Evolutionary conservation across 2,888 invertebrate genomes (phyloP), one percentile per base, ranked within the genome.

Genomic region (Drosophila kanekoi): DNA sequence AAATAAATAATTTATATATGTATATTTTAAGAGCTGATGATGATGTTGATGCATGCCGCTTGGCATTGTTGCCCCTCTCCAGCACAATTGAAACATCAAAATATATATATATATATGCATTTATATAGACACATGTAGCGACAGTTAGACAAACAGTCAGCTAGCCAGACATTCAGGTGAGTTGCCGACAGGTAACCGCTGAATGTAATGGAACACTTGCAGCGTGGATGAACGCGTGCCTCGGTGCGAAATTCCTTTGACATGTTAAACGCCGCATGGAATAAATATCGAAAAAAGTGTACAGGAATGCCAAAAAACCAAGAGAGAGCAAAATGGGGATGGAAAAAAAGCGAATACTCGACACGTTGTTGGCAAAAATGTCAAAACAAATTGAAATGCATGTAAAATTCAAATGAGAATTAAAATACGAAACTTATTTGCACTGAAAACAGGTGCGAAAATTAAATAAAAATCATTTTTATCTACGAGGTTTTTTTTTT

Each of bases 361-460:
- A 76, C 59, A 58, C 58, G 61, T 40, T 54, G 18, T 16, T 20
- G 41, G 53, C n/a, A 73, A 63, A 63, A 69, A 61, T 63, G 58
- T n/a, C 33, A 53, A 62, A 72, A 72, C 72, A 85, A 87, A 77
- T 82, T 79, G 73, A 84, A 87, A 83, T 87, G 70, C 87, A 76
- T 81, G 76, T 73, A 56, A 61, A 77, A 81, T 81, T 73, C 63
- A 81, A 83, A 85, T 85, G 82, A 54, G 60, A 69, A 64, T 67
- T 81, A 65, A 76, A 81, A 79, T 72, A 53, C 69, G 52, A 70
- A 72, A 81, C 60, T 65, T 81, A 77, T 83, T 79, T 74, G 66
- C 65, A 49, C 65, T 57, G 57, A 71, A 82, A 82, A 76, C 76
- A 75, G 85, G 69, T 77, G 75, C 40, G 68, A 79, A 84, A 87